Evolutionary conservation across 2,113 vertebrate species (phyloP), one percentile per base, ranked within the genome.

Genomic region (Halichoeres trimaculatus): DNA sequence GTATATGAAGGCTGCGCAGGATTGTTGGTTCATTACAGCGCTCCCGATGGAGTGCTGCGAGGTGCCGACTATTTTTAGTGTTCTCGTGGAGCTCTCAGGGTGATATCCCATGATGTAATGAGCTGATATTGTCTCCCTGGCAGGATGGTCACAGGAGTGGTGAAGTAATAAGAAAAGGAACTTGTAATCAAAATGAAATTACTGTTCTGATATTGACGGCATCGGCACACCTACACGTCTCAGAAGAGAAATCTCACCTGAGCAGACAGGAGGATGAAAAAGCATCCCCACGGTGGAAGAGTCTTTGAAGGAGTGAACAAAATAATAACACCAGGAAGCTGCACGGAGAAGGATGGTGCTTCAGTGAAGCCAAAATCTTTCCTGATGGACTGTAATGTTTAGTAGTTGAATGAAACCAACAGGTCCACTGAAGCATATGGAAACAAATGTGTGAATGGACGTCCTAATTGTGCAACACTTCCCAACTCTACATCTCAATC

Each of bases 111-210:
- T 72, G 70, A 79, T 74, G 70, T 57, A 85, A 81, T 41, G 51
- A 68, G 24, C 41, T 19, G 70, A 73, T 89, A 88, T 84, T 67
- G 76, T 82, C 51, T 80, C 38, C 30, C 65, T 34, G 66, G 83
- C 78, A 45, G 58, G 34, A 52, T 41, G 67, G 64, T 53, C 77
- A 76, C 43, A 45, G 48, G 70, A 76, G 40, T 60, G 55, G 55
- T 50, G 38, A 63, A 86, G 79, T 66, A 34, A 84, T 69, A 80
- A 81, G 75, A 76, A 65, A 69, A 59, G 59, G 54, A 84, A 74
- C 64, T 64, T 54, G 75, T 75, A 84, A 87, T 86, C 77, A 88
- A 88, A 87, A 88, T 78, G 70, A 78, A 88, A 89, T 89, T 88
- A 87, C 51, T 10, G 30, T n/a, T 30, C 56, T 30, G 40, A 78